Evolutionary conservation across 2,888 invertebrate species (phyloP).

Genomic region (Apamea epomidion): DNA sequence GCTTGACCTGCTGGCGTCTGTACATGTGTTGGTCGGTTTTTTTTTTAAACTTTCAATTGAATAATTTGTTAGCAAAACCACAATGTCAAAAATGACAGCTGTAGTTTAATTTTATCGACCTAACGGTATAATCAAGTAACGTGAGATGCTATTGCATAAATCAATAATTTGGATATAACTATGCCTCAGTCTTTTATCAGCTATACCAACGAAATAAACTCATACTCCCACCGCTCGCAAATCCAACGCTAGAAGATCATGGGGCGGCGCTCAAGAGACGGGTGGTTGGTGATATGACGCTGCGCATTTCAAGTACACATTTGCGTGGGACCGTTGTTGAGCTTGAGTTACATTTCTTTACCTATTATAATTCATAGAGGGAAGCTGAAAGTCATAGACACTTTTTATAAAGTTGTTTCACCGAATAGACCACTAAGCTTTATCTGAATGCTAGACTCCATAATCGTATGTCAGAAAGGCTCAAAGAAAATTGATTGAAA

Average conservation of each 20-base stretch:
- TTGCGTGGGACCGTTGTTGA: background rate
- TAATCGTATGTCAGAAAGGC: background rate
- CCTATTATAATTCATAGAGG: background rate
- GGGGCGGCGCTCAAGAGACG: background rate
- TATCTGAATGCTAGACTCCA: background rate
- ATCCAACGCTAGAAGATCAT: background rate
- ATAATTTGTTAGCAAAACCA: too few species aligned
- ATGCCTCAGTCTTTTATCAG: background rate
- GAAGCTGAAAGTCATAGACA: background rate
- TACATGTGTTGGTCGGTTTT: too few species aligned
- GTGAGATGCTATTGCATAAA: too few species aligned
- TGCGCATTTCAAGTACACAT: background rate
- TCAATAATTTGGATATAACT: too few species aligned
- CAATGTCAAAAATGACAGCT: too few species aligned
- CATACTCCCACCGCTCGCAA: background rate
- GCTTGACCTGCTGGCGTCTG: too few species aligned
- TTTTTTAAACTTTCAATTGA: too few species aligned
- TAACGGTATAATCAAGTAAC: too few species aligned
- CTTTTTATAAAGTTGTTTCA: background rate
- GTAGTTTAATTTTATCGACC: too few species aligned
- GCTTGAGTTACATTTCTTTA: background rate
- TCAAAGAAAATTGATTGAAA: background rate
- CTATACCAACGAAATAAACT: background rate
- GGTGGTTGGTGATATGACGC: background rate
- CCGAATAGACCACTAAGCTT: background rate